These are phyloP conservation scores for Lumbricus terrestris DNA, from an alignment of 2,888 invertebrate species.

Conservation along the genomic window DNA sequence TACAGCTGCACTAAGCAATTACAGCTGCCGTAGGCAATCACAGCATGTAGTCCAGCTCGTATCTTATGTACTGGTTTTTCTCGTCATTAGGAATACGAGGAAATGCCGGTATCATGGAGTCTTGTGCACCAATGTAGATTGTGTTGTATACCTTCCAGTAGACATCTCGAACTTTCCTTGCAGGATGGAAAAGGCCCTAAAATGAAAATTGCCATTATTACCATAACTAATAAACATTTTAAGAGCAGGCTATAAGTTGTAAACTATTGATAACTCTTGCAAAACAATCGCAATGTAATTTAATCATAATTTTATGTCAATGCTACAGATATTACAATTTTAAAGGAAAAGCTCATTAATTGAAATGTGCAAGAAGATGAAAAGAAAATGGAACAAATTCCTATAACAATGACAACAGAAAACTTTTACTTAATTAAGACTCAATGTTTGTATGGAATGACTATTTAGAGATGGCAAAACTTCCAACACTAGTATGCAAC, in stretches of 20 bases:
- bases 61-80: constrained; percentile 63
- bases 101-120: constrained; percentile 93
- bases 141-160: constrained; percentile 99
- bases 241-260: neutral
- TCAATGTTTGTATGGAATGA: neutral
- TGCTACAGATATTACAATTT: neutral
- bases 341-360: neutral
- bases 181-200: constrained; percentile 96
- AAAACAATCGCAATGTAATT: neutral
- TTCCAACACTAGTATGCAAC: neutral
- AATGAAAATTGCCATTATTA: constrained; percentile 51
- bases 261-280: neutral
- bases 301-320: neutral
- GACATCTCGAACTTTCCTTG: constrained; percentile 96
- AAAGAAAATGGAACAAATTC: neutral
- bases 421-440: neutral
- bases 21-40: neutral
- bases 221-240: neutral
- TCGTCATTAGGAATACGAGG: constrained; percentile 90
- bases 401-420: neutral
- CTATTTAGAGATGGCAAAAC: neutral
- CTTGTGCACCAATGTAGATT: constrained; percentile 96
- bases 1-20: neutral
- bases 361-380: neutral
- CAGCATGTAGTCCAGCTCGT: constrained; percentile 57